Conservation (phyloP, 37 sponge, comb jelly and placozoan genomes). For the Agelas oroides region DNA sequence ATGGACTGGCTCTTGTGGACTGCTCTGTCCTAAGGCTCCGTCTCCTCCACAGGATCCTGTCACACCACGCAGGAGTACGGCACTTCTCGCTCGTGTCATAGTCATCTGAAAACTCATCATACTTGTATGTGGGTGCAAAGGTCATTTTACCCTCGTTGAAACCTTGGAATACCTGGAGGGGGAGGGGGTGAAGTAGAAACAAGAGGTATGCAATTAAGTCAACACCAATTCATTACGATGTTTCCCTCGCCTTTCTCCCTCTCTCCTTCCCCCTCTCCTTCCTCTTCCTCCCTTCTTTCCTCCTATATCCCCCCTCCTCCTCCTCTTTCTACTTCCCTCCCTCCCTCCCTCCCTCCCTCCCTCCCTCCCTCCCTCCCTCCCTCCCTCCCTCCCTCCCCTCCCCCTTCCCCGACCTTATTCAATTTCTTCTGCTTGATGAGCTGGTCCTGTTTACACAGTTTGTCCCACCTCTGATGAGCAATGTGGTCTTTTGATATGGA, state of each 20-base stretch:
- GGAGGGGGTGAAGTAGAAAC: background rate
- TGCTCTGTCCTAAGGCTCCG: background rate
- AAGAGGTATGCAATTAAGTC: background rate
- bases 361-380: no score
- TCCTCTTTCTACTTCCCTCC: no score
- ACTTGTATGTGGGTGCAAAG: conserved; percentile 99
- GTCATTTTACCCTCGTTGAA: conserved; percentile 86
- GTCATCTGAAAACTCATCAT: conserved; percentile 96
- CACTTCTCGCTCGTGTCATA: conserved; percentile 99
- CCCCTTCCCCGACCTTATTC: conserved; percentile 47
- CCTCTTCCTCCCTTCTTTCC: no score
- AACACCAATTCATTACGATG: no score
- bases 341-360: no score
- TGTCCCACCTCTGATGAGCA: conserved; percentile 60
- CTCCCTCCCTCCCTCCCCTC: no score
- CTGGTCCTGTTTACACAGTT: conserved; percentile 82
- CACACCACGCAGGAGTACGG: conserved; percentile 99
- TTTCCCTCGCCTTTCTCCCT: no score
- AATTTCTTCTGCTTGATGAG: conserved; percentile 79
- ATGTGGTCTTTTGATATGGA: conserved; percentile 81
- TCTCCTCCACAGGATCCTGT: conserved; percentile 94
- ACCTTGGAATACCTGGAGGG: conserved; percentile 87
- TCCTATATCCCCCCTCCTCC: no score
- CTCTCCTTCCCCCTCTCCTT: no score
- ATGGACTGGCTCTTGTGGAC: no score